Evolutionary conservation across 2,888 invertebrate genomes (phyloP).

Genomic region (Lasioglossum lativentre): DNA sequence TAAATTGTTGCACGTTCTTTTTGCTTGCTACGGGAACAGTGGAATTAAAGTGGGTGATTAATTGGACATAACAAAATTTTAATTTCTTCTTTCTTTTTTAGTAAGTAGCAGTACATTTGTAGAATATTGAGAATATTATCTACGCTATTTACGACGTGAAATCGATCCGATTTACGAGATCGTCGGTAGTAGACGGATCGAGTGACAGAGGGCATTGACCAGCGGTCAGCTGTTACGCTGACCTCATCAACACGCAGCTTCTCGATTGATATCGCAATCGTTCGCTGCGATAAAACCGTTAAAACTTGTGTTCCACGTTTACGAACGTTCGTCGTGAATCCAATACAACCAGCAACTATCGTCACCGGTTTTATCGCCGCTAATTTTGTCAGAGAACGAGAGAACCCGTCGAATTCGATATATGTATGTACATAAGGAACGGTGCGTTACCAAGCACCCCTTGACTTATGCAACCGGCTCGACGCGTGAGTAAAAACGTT

Average conservation of each 20-base stretch:
- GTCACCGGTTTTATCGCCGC: neutral
- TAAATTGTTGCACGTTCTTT: neutral
- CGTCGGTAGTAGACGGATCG: constrained; percentile 41
- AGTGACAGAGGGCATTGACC: constrained; percentile 65
- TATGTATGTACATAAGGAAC: too few relatives aligned
- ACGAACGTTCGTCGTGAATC: neutral
- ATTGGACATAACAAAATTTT: neutral
- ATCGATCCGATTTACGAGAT: constrained; percentile 48
- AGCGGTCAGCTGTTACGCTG: constrained; percentile 60
- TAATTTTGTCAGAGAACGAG: neutral
- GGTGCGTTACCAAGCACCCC: neutral
- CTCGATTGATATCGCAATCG: constrained; percentile 37
- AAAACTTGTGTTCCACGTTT: constrained; percentile 34
- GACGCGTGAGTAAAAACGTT: constrained; percentile 11
- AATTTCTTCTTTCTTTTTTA: neutral
- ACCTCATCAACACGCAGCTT: constrained; percentile 57
- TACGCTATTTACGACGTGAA: constrained; percentile 23
- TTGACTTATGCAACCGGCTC: neutral
- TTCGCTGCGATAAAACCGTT: constrained; percentile 44
- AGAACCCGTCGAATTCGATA: neutral
- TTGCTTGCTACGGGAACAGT: neutral
- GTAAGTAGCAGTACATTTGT: neutral
- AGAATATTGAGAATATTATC: neutral
- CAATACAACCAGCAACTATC: neutral
- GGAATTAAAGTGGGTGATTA: neutral